Base-by-base conservation (phyloP, 2,888 invertebrate genomes). In the Campopleginae sp. region DNA sequence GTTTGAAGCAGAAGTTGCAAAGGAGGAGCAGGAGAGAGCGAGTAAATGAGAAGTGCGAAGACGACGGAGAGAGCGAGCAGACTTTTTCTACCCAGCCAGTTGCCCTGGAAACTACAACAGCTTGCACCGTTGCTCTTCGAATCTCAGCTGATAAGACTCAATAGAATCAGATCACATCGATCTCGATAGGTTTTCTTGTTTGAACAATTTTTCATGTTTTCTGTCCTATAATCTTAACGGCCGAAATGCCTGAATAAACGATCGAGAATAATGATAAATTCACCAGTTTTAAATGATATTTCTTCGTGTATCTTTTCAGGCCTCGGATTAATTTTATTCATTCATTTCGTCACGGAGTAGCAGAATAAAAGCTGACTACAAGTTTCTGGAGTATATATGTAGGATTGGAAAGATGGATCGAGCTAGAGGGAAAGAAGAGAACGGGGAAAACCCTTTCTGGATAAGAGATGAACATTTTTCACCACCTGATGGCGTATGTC, bases 401-500 rank as follows among this genome's bases (percentile, higher is more conserved):
- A 66, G 75, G 44, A 61, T 68, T 63, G 38, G 31, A 19, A 71
- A 76, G 76, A 82, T 61, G 66, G 54, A 51, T 74, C 66, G 74
- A 66, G 42, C 66, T n/a, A 63, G 68, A 19, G 63, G 72, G 38
- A 77, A 19, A 46, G 17, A n/a, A 31, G 71, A 23, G 48, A 54
- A 38, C 19, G 70, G 31, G 74, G 61, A 65, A 42, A 71, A 78
- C 78, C 63, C 68, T 71, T 61, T 48, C 33, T 38, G 82, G 71
- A 82, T 79, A 81, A 85, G 78, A 76, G 80, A 82, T 82, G 82
- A 87, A 87, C 87, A 87, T 86, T 86, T 87, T 86, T 86, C 87
- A 86, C 86, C 84, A 85, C 82, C 84, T 83, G 76, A 74, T 80
- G 81, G 84, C 81, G 81, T 71, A 82, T 76, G 86, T 87, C 87